phyloP scores from a whole-genome alignment of 2,113 vertebrate genomes.

The Lophius piscatorius region DNA sequence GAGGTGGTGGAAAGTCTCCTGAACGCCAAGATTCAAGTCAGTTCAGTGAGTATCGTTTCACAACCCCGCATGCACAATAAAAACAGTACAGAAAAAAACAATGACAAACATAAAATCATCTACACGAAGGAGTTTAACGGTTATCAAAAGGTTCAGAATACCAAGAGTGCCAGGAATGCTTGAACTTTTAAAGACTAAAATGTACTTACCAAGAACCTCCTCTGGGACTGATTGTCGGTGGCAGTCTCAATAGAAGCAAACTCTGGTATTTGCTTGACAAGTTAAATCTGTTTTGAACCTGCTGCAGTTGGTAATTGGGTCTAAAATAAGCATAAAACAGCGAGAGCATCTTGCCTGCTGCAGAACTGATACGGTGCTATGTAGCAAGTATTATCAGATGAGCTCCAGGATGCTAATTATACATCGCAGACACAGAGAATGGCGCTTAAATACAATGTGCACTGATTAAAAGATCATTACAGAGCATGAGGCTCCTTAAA shows the following conservation, averaged over 20 bases:
- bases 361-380: slow-evolving; percentile 14
- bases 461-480: slow-evolving; percentile 18
- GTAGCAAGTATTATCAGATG: slow-evolving; percentile 32
- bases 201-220: slow-evolving; percentile 3
- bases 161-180: not conserved
- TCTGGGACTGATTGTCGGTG: slow-evolving; percentile 8
- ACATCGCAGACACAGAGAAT: slow-evolving; percentile 17
- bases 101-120: not conserved
- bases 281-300: slow-evolving; percentile 9
- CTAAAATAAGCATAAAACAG: slow-evolving; percentile 17
- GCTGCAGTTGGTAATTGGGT: slow-evolving; percentile 7
- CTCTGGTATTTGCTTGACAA: slow-evolving; percentile 12
- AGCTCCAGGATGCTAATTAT: slow-evolving; percentile 23
- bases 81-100: not conserved
- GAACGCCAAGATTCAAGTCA: slow-evolving; percentile 55
- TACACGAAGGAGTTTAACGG: slow-evolving; percentile 16
- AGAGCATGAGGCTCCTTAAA: not conserved
- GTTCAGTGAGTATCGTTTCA: slow-evolving; percentile 58
- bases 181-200: slow-evolving; percentile 13
- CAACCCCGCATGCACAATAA: not conserved
- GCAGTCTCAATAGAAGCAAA: slow-evolving; percentile 13
- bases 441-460: slow-evolving; percentile 18
- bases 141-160: slow-evolving; percentile 11
- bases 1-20: slow-evolving; percentile 62
- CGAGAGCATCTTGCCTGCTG: slow-evolving; percentile 17